Conservation (phyloP, 2,797 vertebrate genomes). For the Typhlichthys subterraneus region DNA sequence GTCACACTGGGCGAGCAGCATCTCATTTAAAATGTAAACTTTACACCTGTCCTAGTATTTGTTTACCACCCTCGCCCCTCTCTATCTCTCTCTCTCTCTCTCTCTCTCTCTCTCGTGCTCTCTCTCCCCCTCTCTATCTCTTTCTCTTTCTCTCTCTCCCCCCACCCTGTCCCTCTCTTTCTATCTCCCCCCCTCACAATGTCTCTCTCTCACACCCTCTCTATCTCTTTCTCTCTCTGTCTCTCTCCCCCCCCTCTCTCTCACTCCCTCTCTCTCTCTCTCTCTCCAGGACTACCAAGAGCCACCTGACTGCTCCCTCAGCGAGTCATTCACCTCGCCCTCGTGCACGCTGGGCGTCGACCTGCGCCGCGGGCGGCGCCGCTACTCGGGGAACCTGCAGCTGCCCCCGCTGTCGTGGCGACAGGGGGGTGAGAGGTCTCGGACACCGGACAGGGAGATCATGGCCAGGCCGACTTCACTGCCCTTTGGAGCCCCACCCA, state of each 20-base stretch:
- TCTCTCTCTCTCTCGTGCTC: not conserved
- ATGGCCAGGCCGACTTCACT: constrained; percentile 88
- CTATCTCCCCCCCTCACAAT: too few relatives aligned
- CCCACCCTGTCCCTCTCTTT: not conserved
- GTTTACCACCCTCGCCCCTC: not conserved
- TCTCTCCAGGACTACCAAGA: constrained; percentile 82
- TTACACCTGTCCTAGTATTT: too few relatives aligned
- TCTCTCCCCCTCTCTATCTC: not conserved
- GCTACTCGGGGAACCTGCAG: constrained; percentile 92
- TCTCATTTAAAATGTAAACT: too few relatives aligned
- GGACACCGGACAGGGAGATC: constrained; percentile 86
- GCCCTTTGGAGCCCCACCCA: constrained; percentile 85
- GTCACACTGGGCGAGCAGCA: too few relatives aligned
- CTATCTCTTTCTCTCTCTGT: not conserved
- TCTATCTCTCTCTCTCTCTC: not conserved
- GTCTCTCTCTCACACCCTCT: not conserved
- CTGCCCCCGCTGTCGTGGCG: constrained; percentile 91
- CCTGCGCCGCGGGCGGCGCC: constrained; percentile 86
- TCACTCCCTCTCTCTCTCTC: not conserved
- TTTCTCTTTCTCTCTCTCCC: not conserved
- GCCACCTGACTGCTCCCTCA: constrained; percentile 84
- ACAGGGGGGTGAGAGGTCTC: constrained; percentile 81
- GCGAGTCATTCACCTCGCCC: constrained; percentile 89
- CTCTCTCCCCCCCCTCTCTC: not conserved
- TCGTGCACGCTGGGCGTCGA: constrained; percentile 88